A percentile compares a stretch with the other conserved stretches of the same genome.
These are phyloP conservation scores for Zootermopsis nevadensis DNA, from an alignment of 2,888 invertebrate species.

Conservation along the genomic window DNA sequence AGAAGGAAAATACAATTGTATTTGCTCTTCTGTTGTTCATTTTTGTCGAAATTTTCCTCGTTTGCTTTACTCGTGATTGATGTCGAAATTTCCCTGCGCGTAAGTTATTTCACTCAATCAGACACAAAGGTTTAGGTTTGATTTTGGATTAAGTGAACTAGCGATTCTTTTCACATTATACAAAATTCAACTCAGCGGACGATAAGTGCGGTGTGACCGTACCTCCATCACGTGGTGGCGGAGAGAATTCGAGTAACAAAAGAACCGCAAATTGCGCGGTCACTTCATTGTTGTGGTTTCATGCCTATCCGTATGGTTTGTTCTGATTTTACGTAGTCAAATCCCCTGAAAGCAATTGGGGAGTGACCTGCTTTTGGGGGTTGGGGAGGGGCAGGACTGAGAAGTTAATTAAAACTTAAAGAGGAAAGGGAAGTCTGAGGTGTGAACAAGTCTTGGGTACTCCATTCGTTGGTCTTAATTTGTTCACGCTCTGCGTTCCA, in stretches of 20 bases:
- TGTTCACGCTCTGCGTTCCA: neutral
- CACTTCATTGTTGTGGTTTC: constrained; percentile 39
- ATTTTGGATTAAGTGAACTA: neutral
- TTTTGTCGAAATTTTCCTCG: neutral
- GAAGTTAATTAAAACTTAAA: constrained; percentile 41
- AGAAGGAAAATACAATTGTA: neutral
- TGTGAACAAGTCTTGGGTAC: constrained; percentile 13
- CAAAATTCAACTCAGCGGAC: neutral
- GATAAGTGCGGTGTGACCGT: constrained; percentile 17
- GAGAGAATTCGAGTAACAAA: constrained; percentile 17
- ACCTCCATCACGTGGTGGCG: constrained; percentile 2
- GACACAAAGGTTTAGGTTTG: neutral
- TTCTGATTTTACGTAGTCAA: constrained; percentile 37
- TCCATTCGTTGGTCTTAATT: neutral
- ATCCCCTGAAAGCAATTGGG: constrained; percentile 6
- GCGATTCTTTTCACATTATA: neutral
- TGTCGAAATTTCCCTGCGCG: neutral
- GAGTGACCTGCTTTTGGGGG: neutral
- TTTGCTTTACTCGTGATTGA: neutral
- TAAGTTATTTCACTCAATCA: neutral
- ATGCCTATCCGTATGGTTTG: constrained; percentile 23
- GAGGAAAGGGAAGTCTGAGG: constrained; percentile 1
- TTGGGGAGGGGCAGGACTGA: neutral
- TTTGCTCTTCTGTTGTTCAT: neutral
- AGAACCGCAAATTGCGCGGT: constrained; percentile 41